Percentiles rank a stretch among this genome's conserved stretches.
phyloP scores from a whole-genome alignment of 1,140 invertebrate genomes.

The Diplogasteroides magnus region DNA sequence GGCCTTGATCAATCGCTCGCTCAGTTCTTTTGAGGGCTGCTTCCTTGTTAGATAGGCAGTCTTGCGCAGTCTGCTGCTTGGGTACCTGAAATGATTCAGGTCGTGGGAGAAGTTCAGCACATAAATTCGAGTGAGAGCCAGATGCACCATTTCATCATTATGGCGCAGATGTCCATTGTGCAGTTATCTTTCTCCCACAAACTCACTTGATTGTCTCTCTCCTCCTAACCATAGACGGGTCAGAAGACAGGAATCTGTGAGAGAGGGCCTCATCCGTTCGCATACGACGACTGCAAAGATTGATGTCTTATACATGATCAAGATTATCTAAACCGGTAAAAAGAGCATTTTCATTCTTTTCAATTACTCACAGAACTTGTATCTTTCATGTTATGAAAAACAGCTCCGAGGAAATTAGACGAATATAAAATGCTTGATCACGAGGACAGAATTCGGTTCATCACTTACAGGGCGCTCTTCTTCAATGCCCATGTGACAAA shows the following conservation, averaged over 20 bases:
- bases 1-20: background rate
- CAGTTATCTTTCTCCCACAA: background rate
- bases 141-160: background rate
- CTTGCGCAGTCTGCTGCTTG: slow-evolving; percentile 24
- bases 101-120: background rate
- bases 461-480: slow-evolving; percentile 58
- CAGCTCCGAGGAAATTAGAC: too few species aligned
- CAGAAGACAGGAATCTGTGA: slow-evolving; percentile 84
- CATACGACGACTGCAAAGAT: slow-evolving; percentile 74
- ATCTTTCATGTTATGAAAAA: too few species aligned
- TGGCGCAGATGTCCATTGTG: background rate
- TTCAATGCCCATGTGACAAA: slow-evolving; percentile 93
- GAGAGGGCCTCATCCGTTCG: slow-evolving; percentile 86
- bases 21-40: background rate
- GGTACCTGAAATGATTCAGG: slow-evolving; percentile 18
- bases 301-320: slow-evolving; percentile 7
- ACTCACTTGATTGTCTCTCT: slow-evolving; percentile 26
- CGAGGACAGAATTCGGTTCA: slow-evolving; percentile 3
- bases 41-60: slow-evolving; percentile 12
- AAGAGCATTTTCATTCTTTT: slow-evolving; percentile 8
- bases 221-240: slow-evolving; percentile 85
- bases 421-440: slow-evolving; percentile 11
- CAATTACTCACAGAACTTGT: background rate
- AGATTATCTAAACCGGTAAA: slow-evolving; percentile 7
- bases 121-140: background rate